Percentiles rank a stretch among this genome's conserved stretches.
phyloP scores from a whole-genome alignment of 92 coral and sea anemone species.

The Galaxea fascicularis region DNA sequence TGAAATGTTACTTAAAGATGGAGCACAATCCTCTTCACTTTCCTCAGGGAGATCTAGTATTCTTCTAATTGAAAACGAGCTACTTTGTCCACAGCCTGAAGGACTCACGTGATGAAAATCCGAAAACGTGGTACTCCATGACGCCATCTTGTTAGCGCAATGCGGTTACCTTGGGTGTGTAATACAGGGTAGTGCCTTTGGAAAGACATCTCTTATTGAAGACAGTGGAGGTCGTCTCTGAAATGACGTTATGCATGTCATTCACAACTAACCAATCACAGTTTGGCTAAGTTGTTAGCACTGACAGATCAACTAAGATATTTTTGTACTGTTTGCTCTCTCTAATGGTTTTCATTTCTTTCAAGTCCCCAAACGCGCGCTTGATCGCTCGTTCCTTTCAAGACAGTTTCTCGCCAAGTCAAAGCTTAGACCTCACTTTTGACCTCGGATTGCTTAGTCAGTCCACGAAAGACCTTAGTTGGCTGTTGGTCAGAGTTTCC shows the following conservation, averaged over 20 bases:
- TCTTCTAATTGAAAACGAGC: constrained; percentile 61
- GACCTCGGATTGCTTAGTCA: constrained; percentile 29
- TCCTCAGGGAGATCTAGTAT: constrained; percentile 59
- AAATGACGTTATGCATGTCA: constrained; percentile 39
- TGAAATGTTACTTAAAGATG: constrained; percentile 6
- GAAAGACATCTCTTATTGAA: constrained; percentile 1
- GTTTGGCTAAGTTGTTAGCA: constrained; percentile 1
- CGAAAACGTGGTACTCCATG: not conserved
- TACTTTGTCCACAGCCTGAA: constrained; percentile 12
- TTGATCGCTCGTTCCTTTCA: not conserved
- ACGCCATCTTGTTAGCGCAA: constrained; percentile 40
- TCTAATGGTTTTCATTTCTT: not conserved
- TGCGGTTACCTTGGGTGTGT: constrained; percentile 46
- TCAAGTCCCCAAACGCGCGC: not conserved
- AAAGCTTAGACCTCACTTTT: constrained; percentile 11
- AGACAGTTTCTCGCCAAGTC: not conserved
- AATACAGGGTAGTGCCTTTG: not conserved
- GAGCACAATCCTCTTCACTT: not conserved
- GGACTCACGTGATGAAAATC: constrained; percentile 18
- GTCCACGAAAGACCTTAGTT: not conserved
- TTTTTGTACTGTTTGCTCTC: not conserved
- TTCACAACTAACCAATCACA: constrained; percentile 33
- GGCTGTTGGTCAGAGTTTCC: constrained; percentile 4
- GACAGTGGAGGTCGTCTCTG: constrained; percentile 19
- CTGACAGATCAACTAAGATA: not conserved